phyloP scores from a whole-genome alignment of 1,140 invertebrate species.

The Tribolium castaneum region DNA sequence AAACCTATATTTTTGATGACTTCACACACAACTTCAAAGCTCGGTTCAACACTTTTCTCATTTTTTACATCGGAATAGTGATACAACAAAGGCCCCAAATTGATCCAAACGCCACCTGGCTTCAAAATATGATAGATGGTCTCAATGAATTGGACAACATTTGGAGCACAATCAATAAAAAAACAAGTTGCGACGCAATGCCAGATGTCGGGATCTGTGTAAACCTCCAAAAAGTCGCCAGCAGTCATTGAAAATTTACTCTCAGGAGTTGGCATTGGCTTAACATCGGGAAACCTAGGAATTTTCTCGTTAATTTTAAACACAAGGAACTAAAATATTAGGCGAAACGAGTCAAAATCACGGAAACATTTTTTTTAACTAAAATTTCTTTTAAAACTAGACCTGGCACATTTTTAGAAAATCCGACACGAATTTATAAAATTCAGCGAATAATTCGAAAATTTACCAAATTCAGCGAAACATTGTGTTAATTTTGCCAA shows the following conservation, averaged over 20 bases:
- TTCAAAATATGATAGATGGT: conserved; percentile 92
- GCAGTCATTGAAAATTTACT: conserved; percentile 95
- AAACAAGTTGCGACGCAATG: conserved; percentile 97
- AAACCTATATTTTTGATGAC: conserved; percentile 92
- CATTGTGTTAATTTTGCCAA: too few species aligned
- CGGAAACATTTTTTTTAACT: too few species aligned
- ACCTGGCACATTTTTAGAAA: too few species aligned
- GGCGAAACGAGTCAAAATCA: too few species aligned
- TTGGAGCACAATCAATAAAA: conserved; percentile 98
- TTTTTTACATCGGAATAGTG: conserved; percentile 88
- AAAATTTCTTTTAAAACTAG: too few species aligned
- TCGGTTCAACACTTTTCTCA: conserved; percentile 94
- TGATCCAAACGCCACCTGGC: conserved; percentile 89
- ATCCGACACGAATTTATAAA: too few species aligned
- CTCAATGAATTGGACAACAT: conserved; percentile 95
- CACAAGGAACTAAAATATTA: too few species aligned
- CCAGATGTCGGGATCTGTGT: conserved; percentile 75
- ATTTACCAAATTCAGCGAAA: too few species aligned
- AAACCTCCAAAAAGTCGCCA: conserved; percentile 90
- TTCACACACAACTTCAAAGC: conserved; percentile 84
- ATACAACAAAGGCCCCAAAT: conserved; percentile 93
- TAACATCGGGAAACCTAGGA: conserved; percentile 87
- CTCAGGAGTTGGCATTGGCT: conserved; percentile 76
- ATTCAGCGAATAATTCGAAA: too few species aligned
- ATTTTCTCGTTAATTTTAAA: too few species aligned